phyloP scores from a whole-genome alignment of 2,113 vertebrate species.

The Silurus asotus region DNA sequence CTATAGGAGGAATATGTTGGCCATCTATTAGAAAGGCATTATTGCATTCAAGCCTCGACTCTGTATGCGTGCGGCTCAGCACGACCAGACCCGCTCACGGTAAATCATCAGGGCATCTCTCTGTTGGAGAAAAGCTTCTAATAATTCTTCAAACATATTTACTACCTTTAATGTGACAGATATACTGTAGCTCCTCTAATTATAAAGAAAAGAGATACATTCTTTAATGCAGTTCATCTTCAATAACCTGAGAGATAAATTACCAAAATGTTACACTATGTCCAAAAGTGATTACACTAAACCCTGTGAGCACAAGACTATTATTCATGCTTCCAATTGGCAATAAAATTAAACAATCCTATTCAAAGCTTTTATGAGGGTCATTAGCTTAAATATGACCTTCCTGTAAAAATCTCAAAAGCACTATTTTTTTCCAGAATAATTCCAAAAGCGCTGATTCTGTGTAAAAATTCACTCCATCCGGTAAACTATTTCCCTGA shows the following conservation, averaged over 20 bases:
- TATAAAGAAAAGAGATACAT: neutral
- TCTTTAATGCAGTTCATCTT: neutral
- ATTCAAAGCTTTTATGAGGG: conserved; percentile 5
- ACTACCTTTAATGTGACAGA: neutral
- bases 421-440: neutral
- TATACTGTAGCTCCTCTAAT: neutral
- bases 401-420: conserved; percentile 3
- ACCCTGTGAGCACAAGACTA: neutral
- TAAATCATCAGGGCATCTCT: neutral
- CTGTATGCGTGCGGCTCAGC: neutral
- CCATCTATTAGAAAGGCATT: neutral
- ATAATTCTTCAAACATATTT: neutral
- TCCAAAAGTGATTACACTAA: neutral
- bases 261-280: neutral
- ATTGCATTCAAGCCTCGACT: neutral
- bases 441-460: neutral
- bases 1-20: neutral
- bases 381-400: neutral
- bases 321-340: neutral
- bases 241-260: neutral
- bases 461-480: neutral
- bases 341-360: conserved; percentile 13
- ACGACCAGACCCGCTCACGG: neutral
- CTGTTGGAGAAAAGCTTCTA: neutral
- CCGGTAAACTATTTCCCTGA: neutral